A percentile compares a stretch with the other conserved stretches of the same genome.
phyloP scores from a whole-genome alignment of 2,888 invertebrate species.

The Metellina segmentata region DNA sequence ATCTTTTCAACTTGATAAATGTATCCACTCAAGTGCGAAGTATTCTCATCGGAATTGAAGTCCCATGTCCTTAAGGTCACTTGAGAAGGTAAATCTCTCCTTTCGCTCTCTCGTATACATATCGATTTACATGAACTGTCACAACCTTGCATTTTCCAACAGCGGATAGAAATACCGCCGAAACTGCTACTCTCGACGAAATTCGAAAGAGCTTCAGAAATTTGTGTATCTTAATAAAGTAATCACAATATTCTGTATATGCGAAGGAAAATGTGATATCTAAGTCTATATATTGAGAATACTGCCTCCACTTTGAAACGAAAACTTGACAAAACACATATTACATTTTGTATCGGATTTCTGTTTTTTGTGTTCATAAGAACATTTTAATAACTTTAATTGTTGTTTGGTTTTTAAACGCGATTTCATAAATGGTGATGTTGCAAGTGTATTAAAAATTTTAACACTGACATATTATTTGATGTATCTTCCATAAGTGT shows the following conservation, averaged over 20 bases:
- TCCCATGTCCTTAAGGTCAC: constrained; percentile 9
- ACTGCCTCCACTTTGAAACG: too few relatives aligned
- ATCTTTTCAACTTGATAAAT: constrained; percentile 17
- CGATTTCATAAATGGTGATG: too few relatives aligned
- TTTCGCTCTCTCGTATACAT: not conserved
- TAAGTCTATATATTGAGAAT: too few relatives aligned
- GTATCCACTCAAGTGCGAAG: not conserved
- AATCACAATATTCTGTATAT: not conserved
- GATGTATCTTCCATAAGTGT: too few relatives aligned
- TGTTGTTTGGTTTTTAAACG: too few relatives aligned
- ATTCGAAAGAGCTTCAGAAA: not conserved
- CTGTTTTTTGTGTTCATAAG: too few relatives aligned
- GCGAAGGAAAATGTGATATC: too few relatives aligned
- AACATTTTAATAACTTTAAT: too few relatives aligned
- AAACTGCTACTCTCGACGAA: constrained; percentile 17
- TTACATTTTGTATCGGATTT: too few relatives aligned
- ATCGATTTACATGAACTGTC: constrained; percentile 47
- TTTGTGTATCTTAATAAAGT: not conserved
- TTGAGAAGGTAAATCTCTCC: constrained; percentile 18
- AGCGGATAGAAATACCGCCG: not conserved
- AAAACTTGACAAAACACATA: too few relatives aligned
- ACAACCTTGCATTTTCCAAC: constrained; percentile 30
- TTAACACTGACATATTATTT: too few relatives aligned
- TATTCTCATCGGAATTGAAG: constrained; percentile 26
- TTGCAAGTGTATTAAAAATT: too few relatives aligned